Percentiles rank a stretch among this genome's conserved stretches.
These are phyloP conservation scores for Operophtera brumata DNA, from an alignment of 2,888 invertebrate genomes.

Conservation along the genomic window DNA sequence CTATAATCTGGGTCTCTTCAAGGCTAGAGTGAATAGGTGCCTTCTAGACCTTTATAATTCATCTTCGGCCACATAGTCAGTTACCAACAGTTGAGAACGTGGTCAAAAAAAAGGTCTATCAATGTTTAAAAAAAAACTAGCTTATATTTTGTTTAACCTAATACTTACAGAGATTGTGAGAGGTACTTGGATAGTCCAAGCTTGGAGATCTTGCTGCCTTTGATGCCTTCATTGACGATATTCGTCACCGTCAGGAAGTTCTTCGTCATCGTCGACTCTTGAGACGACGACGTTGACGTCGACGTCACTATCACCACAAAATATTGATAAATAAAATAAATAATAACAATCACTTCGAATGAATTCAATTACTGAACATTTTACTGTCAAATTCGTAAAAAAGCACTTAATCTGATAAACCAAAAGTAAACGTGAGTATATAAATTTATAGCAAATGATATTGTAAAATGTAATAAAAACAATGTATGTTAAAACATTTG, in stretches of 20 bases:
- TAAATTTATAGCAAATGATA: neutral
- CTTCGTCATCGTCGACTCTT: slow-evolving; percentile 78
- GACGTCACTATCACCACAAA: slow-evolving; percentile 63
- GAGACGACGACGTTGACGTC: slow-evolving; percentile 32
- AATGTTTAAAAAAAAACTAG: too few relatives aligned
- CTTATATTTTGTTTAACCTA: neutral
- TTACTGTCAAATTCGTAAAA: too few relatives aligned
- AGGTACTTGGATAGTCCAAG: slow-evolving; percentile 87
- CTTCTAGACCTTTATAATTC: too few relatives aligned
- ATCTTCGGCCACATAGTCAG: too few relatives aligned
- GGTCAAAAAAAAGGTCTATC: too few relatives aligned
- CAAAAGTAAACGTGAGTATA: too few relatives aligned
- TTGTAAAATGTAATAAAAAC: neutral
- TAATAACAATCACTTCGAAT: neutral
- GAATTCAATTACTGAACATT: too few relatives aligned
- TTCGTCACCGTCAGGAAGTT: slow-evolving; percentile 82
- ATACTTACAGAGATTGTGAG: slow-evolving; percentile 89
- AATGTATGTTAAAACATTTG: neutral
- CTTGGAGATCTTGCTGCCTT: slow-evolving; percentile 87
- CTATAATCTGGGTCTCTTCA: too few relatives aligned
- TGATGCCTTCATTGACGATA: slow-evolving; percentile 86
- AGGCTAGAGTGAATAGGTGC: too few relatives aligned
- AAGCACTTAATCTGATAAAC: too few relatives aligned
- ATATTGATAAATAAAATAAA: slow-evolving; percentile 4
- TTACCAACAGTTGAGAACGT: too few relatives aligned